A percentile compares a stretch with the other conserved stretches of the same genome.
Evolutionary conservation across 2,113 vertebrate species (phyloP).

Genomic region (Polyodon spathula): DNA sequence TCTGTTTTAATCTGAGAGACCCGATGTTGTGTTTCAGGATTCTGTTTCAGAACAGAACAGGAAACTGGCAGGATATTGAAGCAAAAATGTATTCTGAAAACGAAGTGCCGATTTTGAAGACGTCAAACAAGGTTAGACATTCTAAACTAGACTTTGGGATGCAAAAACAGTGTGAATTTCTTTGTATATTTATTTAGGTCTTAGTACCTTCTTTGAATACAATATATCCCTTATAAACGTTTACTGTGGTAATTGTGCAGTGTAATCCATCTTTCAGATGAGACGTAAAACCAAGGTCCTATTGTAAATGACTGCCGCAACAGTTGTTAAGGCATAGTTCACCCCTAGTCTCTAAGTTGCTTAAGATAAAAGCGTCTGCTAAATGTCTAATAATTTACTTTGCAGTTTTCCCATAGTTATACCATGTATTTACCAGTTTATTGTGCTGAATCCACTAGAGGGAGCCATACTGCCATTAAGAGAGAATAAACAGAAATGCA

Average conservation of each 20-base stretch:
- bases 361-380: neutral
- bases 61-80: constrained; percentile 81
- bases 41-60: constrained; percentile 78
- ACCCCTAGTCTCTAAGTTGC: too few species aligned
- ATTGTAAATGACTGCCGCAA: too few species aligned
- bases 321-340: too few species aligned
- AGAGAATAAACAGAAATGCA: neutral
- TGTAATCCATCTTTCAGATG: too few species aligned
- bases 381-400: neutral
- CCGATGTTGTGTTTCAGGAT: constrained; percentile 48
- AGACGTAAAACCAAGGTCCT: too few species aligned
- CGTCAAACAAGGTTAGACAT: constrained; percentile 92
- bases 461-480: neutral
- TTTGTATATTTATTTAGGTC: neutral
- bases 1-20: neutral
- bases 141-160: too few species aligned
- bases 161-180: neutral
- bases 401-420: too few species aligned
- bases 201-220: too few species aligned
- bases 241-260: too few species aligned
- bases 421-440: too few species aligned
- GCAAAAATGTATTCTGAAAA: constrained; percentile 73
- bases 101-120: constrained; percentile 74
- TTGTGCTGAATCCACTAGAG: neutral
- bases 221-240: too few species aligned